Evolutionary conservation across 2,797 vertebrate genomes (phyloP), one percentile per base, ranked within the genome.

Genomic region (Danio tinwini): DNA sequence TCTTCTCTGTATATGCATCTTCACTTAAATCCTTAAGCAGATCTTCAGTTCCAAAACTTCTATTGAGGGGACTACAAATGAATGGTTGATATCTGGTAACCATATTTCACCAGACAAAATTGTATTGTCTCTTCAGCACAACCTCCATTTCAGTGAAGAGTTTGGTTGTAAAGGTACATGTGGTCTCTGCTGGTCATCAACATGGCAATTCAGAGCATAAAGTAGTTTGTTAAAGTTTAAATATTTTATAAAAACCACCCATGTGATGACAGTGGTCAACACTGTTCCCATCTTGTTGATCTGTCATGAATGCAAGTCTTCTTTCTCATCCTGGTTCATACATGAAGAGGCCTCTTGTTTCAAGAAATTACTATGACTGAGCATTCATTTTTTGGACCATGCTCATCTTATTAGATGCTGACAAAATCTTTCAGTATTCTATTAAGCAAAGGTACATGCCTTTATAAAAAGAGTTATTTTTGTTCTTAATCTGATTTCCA

Each of bases 21-120:
- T 40, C 29, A 17, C 3, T 1, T 13, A 61, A 13, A 19, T 6
- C 42, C 52, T n/a, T 40, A 0, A 40, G 13, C 1, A 39, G 9
- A 39, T 69, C 64, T 78, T 70, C 45, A 21, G 55, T 40, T 67
- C 49, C 21, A 78, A 21, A 39, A 68, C 44, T 1, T 76, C 49
- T 29, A 29, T 10, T 47, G 64, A 69, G 5, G 6, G 9, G 9
- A 70, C 44, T 62, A 16, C 17, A 42, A 14, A 21, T 21, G 1
- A 53, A 19, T 6, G 53, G 16, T n/a, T 53, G 61, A 45, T 7
- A 78, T 50, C 19, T 70, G 65, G 42, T 8, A 68, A 37, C 6
- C 19, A 67, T 10, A 10, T 37, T 67, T 76, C 21, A 67, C 19
- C 67, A 45, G 50, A n/a, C 19, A 65, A 17, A 76, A 9, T 10